These are phyloP conservation scores for Syndactyla subalaris DNA, from an alignment of 2,797 vertebrate genomes.

Conservation along the genomic window DNA sequence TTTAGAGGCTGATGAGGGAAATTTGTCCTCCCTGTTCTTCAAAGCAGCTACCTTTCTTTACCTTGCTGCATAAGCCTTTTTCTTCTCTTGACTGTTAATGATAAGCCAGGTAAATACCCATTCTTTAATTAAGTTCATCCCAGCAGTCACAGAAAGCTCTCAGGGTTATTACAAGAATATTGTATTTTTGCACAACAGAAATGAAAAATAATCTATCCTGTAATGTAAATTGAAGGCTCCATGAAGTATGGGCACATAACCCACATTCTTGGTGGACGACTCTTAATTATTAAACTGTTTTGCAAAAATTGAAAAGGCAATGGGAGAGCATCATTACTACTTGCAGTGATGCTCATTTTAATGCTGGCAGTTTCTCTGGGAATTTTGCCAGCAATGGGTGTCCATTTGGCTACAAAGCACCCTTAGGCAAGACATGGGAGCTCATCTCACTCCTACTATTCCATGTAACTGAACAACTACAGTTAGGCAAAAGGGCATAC, in stretches of 20 bases:
- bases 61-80: background rate
- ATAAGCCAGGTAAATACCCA: background rate
- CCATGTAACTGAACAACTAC: background rate
- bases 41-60: background rate
- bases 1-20: background rate
- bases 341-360: background rate
- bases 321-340: background rate
- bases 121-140: background rate
- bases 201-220: background rate
- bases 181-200: background rate
- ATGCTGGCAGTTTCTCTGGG: background rate
- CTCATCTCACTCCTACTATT: background rate
- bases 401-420: background rate
- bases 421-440: background rate
- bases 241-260: background rate
- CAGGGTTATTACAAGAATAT: background rate
- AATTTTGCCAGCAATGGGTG: background rate
- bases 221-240: background rate
- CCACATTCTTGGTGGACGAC: background rate
- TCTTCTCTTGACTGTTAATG: background rate
- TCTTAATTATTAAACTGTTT: background rate
- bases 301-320: background rate
- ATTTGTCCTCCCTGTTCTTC: background rate
- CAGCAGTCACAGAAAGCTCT: background rate
- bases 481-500: background rate